These are phyloP conservation scores for Rhadinocentrus ornatus DNA, from an alignment of 2,797 vertebrate genomes.

Conservation along the genomic window DNA sequence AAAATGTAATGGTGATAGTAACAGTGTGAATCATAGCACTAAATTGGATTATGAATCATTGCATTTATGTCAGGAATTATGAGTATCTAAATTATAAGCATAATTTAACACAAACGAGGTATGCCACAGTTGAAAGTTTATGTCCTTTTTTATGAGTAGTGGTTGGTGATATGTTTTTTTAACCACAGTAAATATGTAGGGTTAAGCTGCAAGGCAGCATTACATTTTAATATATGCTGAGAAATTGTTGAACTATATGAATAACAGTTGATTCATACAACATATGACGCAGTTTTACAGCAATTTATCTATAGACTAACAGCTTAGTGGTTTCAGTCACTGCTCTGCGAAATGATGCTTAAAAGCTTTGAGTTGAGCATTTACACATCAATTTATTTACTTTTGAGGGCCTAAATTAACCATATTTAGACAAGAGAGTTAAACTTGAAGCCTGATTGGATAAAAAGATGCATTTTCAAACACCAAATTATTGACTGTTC, in stretches of 20 bases:
- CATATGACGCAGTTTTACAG: neutral
- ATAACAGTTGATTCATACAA: too few species aligned
- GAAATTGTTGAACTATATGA: too few species aligned
- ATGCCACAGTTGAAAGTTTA: constrained; percentile 15
- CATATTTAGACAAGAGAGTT: neutral
- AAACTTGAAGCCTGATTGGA: neutral
- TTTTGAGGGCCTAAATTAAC: neutral
- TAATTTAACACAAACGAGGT: constrained; percentile 23
- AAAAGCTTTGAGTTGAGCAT: neutral
- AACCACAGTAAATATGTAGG: constrained; percentile 4
- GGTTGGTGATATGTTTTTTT: neutral
- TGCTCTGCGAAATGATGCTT: neutral
- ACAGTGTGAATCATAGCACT: constrained; percentile 19
- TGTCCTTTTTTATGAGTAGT: neutral
- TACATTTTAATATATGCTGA: neutral
- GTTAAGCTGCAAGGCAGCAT: neutral
- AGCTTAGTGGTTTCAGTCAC: neutral
- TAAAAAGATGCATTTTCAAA: neutral
- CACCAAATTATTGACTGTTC: neutral
- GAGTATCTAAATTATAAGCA: constrained; percentile 37
- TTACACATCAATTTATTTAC: neutral
- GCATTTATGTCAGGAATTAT: constrained; percentile 32
- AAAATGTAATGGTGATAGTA: constrained; percentile 23
- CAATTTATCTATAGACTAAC: neutral
- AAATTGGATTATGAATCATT: constrained; percentile 31